These are phyloP conservation scores for Rhagophthalmus giganteus DNA, from an alignment of 2,888 invertebrate genomes.

Conservation along the genomic window DNA sequence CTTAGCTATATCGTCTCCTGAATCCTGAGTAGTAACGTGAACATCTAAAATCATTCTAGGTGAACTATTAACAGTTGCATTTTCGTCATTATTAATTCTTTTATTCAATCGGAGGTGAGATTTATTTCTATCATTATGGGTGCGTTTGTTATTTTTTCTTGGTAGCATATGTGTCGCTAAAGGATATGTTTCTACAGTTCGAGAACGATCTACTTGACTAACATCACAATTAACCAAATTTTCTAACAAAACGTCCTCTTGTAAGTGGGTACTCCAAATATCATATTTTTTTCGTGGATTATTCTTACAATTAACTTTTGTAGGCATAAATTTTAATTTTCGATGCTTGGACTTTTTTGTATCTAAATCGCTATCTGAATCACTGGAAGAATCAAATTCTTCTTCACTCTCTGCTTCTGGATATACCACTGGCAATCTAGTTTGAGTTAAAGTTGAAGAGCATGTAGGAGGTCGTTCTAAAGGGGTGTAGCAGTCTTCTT, in stretches of 20 bases:
- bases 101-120: conserved; percentile 62
- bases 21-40: conserved; percentile 56
- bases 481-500: conserved; percentile 56
- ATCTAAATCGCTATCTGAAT: conserved; percentile 61
- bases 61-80: conserved; percentile 59
- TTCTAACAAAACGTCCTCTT: conserved; percentile 79
- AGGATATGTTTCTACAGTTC: conserved; percentile 77
- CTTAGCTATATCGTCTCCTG: conserved; percentile 64
- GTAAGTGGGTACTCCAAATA: conserved; percentile 71
- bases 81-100: conserved; percentile 41
- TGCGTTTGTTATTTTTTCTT: conserved; percentile 60
- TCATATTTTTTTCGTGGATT: conserved; percentile 68
- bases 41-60: conserved; percentile 65
- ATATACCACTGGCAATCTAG: conserved; percentile 35
- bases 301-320: conserved; percentile 52
- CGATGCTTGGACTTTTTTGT: conserved; percentile 60
- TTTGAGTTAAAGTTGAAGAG: conserved; percentile 38
- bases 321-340: conserved; percentile 57
- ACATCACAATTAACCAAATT: conserved; percentile 80
- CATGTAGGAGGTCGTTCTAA: conserved; percentile 60
- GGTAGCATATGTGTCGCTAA: conserved; percentile 59
- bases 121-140: conserved; percentile 62
- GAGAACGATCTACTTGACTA: conserved; percentile 65
- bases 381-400: conserved; percentile 54
- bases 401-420: conserved; percentile 52